Evolutionary conservation across 2,888 invertebrate species (phyloP).

Genomic region (Lobophora halterata): DNA sequence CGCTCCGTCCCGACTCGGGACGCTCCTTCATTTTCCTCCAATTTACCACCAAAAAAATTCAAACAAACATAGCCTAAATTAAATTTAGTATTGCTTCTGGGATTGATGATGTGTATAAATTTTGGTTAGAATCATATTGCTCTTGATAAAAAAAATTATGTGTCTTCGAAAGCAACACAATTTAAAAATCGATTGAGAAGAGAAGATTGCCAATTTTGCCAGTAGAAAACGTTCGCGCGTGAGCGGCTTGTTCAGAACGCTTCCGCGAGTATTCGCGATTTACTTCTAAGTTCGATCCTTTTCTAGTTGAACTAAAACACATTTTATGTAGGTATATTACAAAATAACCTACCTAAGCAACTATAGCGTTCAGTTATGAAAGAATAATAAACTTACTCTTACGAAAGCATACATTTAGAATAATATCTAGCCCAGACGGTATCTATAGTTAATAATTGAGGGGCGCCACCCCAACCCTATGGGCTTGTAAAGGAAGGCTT

Average conservation of each 20-base stretch:
- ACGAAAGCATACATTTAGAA: conserved; percentile 51
- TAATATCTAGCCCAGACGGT: conserved; percentile 61
- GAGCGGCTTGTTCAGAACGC: not conserved
- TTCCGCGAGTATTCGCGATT: too few relatives aligned
- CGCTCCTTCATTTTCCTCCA: conserved; percentile 80
- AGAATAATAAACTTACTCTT: conserved; percentile 24
- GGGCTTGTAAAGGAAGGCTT: conserved; percentile 75
- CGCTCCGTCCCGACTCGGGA: conserved; percentile 72
- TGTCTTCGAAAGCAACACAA: not conserved
- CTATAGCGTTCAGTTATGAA: too few relatives aligned
- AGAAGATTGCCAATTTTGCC: conserved; percentile 5
- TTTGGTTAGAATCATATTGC: conserved; percentile 4
- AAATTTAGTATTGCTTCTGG: conserved; percentile 48
- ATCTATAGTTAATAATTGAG: conserved; percentile 62
- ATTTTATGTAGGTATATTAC: too few relatives aligned
- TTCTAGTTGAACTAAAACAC: too few relatives aligned
- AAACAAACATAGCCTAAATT: conserved; percentile 72
- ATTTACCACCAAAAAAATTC: conserved; percentile 78
- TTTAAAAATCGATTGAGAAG: conserved; percentile 7
- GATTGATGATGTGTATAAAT: conserved; percentile 32
- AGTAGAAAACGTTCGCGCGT: conserved; percentile 1
- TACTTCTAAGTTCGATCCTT: not conserved
- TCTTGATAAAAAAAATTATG: conserved; percentile 1
- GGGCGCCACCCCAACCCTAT: conserved; percentile 73
- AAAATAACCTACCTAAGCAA: too few relatives aligned